Percentiles rank a stretch among this genome's conserved stretches.
phyloP scores from a whole-genome alignment of 2,113 vertebrate genomes.

The Mormyrus lacerda region DNA sequence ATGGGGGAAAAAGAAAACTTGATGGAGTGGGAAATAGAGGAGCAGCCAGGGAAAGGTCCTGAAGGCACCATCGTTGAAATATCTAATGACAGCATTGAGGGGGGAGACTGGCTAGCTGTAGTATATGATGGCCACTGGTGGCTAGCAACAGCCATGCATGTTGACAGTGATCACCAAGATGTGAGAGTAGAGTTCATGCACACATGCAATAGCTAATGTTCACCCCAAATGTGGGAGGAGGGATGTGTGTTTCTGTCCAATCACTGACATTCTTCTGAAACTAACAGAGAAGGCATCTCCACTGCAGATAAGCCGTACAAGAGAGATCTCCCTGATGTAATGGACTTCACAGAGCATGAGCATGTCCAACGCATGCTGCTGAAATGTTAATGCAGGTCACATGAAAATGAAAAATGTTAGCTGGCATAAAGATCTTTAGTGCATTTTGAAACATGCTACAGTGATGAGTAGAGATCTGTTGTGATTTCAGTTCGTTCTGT shows the following conservation, averaged over 20 bases:
- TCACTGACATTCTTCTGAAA: constrained; percentile 15
- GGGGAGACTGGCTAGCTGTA: no score
- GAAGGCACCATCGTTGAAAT: no score
- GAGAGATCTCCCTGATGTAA: constrained; percentile 21
- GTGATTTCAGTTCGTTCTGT: no score
- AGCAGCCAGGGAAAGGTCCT: no score
- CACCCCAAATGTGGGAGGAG: background rate
- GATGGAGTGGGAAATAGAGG: no score
- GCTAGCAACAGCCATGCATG: background rate
- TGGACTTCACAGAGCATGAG: constrained; percentile 20
- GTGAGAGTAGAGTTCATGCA: constrained; percentile 24
- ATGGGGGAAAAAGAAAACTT: no score
- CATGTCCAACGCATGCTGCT: background rate
- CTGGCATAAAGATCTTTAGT: no score
- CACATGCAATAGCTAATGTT: constrained; percentile 21
- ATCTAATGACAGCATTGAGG: no score
- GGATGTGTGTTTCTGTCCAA: constrained; percentile 17
- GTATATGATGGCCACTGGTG: no score
- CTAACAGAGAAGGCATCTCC: background rate
- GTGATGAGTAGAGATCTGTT: no score
- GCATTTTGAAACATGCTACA: no score
- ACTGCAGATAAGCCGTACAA: constrained; percentile 19
- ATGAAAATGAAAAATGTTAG: no score
- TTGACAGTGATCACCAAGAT: background rate
- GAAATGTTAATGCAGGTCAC: background rate